Evolutionary conservation across 1,140 invertebrate species (phyloP).

Genomic region (Neodiprion fabricii): DNA sequence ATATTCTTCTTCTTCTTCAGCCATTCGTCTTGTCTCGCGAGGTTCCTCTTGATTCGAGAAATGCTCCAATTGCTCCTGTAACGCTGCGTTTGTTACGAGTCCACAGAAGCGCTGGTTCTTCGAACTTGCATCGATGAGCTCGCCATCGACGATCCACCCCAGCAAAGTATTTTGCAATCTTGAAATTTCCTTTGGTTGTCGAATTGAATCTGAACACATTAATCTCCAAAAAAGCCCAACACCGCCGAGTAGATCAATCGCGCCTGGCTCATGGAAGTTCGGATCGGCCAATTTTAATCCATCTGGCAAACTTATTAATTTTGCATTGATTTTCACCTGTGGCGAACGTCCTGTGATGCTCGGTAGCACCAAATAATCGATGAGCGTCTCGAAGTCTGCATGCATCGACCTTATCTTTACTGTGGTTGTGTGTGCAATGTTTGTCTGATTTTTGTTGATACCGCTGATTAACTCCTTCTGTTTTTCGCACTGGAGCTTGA

Average conservation of each 20-base stretch:
- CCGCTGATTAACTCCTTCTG: conserved; percentile 18
- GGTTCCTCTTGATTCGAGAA: background rate
- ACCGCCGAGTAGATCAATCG: conserved; percentile 37
- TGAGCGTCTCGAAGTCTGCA: conserved; percentile 11
- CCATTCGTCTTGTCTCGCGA: background rate
- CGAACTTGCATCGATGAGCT: conserved; percentile 14
- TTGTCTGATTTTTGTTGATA: conserved; percentile 18
- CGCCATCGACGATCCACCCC: conserved; percentile 39
- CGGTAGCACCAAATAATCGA: conserved; percentile 26
- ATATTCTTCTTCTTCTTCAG: background rate
- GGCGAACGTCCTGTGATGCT: conserved; percentile 26
- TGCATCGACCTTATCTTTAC: conserved; percentile 27
- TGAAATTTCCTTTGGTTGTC: conserved; percentile 27
- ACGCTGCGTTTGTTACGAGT: background rate
- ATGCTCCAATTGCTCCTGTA: conserved; percentile 10
- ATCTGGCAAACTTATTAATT: conserved; percentile 16
- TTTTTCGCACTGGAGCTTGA: conserved; percentile 17
- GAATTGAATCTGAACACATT: conserved; percentile 2
- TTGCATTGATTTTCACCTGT: conserved; percentile 15
- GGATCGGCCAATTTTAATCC: conserved; percentile 35
- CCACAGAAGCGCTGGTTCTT: conserved; percentile 18
- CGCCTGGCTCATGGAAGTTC: conserved; percentile 29
- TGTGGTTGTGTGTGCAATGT: conserved; percentile 15
- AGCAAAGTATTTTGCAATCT: conserved; percentile 42
- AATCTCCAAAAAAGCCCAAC: conserved; percentile 39